phyloP scores from a whole-genome alignment of 1,140 invertebrate genomes.

The Hermatobates lingyangjiaoensis region DNA sequence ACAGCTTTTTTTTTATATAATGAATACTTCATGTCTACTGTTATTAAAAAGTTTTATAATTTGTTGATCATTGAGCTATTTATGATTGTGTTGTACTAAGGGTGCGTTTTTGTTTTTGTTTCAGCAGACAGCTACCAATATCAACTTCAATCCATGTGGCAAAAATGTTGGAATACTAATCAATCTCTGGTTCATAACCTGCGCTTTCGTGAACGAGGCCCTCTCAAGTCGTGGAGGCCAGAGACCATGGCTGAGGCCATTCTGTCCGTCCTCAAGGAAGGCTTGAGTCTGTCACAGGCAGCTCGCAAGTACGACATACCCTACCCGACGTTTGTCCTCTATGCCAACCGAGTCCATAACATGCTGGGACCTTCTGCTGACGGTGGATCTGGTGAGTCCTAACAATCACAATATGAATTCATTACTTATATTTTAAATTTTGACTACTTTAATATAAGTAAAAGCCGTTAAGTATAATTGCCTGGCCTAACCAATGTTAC shows the following conservation, averaged over 20 bases:
- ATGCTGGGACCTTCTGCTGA: slow-evolving; percentile 78
- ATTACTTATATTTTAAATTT: too few relatives aligned
- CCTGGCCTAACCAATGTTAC: too few relatives aligned
- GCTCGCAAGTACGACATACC: slow-evolving; percentile 84
- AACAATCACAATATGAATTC: too few relatives aligned
- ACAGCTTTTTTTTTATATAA: too few relatives aligned
- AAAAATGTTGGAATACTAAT: slow-evolving; percentile 83
- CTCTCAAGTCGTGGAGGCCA: slow-evolving; percentile 76
- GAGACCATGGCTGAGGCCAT: slow-evolving; percentile 89
- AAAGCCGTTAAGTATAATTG: too few relatives aligned
- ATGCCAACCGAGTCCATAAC: slow-evolving; percentile 81
- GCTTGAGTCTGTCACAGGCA: slow-evolving; percentile 69
- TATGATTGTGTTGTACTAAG: not conserved
- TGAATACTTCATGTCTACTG: too few relatives aligned
- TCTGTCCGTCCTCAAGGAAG: slow-evolving; percentile 74
- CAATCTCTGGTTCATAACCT: slow-evolving; percentile 71
- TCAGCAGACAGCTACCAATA: slow-evolving; percentile 83
- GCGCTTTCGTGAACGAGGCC: slow-evolving; percentile 74
- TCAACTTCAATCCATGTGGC: slow-evolving; percentile 83
- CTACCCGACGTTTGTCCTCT: slow-evolving; percentile 83
- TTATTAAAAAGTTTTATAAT: too few relatives aligned
- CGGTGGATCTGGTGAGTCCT: slow-evolving; percentile 50
- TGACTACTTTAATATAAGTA: too few relatives aligned
- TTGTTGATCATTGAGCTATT: not conserved
- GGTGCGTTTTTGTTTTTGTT: slow-evolving; percentile 11